Evolutionary conservation across 2,888 invertebrate species (phyloP).

Genomic region (Imbricaverruca yamaguchii): DNA sequence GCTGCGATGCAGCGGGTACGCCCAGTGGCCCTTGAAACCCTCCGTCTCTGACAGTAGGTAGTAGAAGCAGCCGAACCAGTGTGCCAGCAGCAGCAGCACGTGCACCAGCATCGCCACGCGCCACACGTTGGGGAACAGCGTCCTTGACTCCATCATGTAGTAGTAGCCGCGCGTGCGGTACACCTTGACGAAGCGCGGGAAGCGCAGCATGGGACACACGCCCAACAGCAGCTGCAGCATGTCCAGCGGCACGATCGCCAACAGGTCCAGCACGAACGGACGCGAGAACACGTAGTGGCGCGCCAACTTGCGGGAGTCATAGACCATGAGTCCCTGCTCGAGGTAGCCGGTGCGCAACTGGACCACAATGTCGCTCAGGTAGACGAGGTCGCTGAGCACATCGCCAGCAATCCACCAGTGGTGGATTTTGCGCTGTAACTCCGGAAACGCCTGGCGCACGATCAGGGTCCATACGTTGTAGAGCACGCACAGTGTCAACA

Average conservation of each 20-base stretch:
- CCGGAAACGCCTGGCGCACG: slow-evolving; percentile 88
- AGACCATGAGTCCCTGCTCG: slow-evolving; percentile 90
- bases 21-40: slow-evolving; percentile 57
- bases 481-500: slow-evolving; percentile 78
- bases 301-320: slow-evolving; percentile 81
- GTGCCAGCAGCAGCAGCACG: slow-evolving; percentile 85
- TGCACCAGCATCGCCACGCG: slow-evolving; percentile 90
- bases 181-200: slow-evolving; percentile 80
- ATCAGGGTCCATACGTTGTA: slow-evolving; percentile 95
- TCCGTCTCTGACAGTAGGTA: slow-evolving; percentile 86
- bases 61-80: slow-evolving; percentile 98
- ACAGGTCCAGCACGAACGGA: slow-evolving; percentile 73
- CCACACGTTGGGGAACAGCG: slow-evolving; percentile 93
- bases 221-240: slow-evolving; percentile 63
- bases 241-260: slow-evolving; percentile 76
- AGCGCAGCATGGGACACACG: slow-evolving; percentile 39
- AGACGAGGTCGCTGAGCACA: slow-evolving; percentile 75
- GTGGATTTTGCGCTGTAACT: slow-evolving; percentile 56
- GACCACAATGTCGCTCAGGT: slow-evolving; percentile 78
- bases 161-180: slow-evolving; percentile 88
- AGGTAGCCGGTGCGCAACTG: slow-evolving; percentile 91
- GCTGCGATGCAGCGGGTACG: slow-evolving; percentile 39
- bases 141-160: slow-evolving; percentile 91
- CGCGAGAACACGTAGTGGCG: slow-evolving; percentile 78
- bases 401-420: slow-evolving; percentile 51